These are phyloP conservation scores for Folsomia candida DNA, from an alignment of 2,888 invertebrate species.

Conservation along the genomic window DNA sequence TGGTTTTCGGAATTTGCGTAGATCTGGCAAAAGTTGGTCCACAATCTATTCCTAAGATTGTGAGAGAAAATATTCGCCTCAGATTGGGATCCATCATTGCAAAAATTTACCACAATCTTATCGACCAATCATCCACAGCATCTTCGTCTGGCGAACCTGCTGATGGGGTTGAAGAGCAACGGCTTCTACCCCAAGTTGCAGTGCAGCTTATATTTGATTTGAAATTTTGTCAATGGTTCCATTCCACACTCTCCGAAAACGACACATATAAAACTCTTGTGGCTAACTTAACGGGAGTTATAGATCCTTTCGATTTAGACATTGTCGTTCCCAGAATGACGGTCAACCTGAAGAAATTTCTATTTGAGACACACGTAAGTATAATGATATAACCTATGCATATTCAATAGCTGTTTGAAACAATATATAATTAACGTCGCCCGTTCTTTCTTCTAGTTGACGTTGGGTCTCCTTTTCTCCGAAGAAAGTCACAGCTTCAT, in stretches of 20 bases:
- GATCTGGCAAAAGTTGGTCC: constrained; percentile 44
- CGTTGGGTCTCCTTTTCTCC: constrained; percentile 46
- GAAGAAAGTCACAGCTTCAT: constrained; percentile 50
- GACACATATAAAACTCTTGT: constrained; percentile 30
- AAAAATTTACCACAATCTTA: constrained; percentile 28
- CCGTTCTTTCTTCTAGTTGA: constrained; percentile 35
- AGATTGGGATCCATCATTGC: constrained; percentile 33
- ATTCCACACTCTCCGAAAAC: constrained; percentile 35
- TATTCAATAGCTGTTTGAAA: background rate
- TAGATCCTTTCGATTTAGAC: constrained; percentile 50
- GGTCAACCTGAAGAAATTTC: constrained; percentile 45
- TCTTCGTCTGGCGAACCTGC: no score
- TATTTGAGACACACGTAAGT: constrained; percentile 50
- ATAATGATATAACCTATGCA: background rate
- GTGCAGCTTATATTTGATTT: constrained; percentile 47
- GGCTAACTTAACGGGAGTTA: constrained; percentile 28
- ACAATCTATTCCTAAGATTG: constrained; percentile 45
- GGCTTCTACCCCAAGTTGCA: constrained; percentile 36
- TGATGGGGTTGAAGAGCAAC: background rate
- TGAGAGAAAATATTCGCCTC: constrained; percentile 39
- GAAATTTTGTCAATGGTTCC: constrained; percentile 48
- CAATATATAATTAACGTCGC: background rate
- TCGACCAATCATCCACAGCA: background rate
- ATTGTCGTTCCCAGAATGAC: constrained; percentile 44
- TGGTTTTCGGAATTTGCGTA: constrained; percentile 36